phyloP scores from a whole-genome alignment of 2,888 invertebrate genomes.

The Melieria picta region DNA sequence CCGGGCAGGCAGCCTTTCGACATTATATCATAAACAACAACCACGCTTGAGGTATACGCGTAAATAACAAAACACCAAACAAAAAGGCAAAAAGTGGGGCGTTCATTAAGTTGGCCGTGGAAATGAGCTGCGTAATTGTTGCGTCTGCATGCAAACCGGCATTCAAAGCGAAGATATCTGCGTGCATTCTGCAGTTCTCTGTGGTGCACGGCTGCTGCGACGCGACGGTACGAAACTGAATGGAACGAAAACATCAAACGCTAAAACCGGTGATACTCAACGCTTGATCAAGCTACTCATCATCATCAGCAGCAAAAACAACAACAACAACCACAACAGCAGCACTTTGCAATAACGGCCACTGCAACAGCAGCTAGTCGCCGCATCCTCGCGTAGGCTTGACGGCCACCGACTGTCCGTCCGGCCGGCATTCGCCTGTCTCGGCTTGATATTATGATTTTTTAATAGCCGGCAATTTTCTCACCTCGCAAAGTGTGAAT shows the following conservation, averaged over 20 bases:
- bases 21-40: too few species aligned
- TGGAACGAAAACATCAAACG: not conserved
- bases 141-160: not conserved
- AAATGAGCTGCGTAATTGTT: conserved; percentile 14
- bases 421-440: conserved; percentile 19
- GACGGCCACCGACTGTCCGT: conserved; percentile 41
- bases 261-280: not conserved
- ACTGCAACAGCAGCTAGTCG: conserved; percentile 32
- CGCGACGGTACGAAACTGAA: too few species aligned
- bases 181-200: too few species aligned
- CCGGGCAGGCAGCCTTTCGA: too few species aligned
- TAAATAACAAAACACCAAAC: too few species aligned
- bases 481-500: conserved; percentile 68
- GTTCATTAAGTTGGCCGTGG: conserved; percentile 24
- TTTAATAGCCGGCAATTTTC: conserved; percentile 67
- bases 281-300: conserved; percentile 16
- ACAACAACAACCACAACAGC: conserved; percentile 4
- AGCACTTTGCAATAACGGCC: conserved; percentile 13
- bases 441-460: conserved; percentile 63
- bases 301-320: not conserved
- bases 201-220: too few species aligned
- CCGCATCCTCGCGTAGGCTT: conserved; percentile 28
- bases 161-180: too few species aligned
- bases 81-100: not conserved
- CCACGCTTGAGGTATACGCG: too few species aligned